Evolutionary conservation across 2,797 vertebrate genomes (phyloP).

Genomic region (Harpagifer antarcticus): DNA sequence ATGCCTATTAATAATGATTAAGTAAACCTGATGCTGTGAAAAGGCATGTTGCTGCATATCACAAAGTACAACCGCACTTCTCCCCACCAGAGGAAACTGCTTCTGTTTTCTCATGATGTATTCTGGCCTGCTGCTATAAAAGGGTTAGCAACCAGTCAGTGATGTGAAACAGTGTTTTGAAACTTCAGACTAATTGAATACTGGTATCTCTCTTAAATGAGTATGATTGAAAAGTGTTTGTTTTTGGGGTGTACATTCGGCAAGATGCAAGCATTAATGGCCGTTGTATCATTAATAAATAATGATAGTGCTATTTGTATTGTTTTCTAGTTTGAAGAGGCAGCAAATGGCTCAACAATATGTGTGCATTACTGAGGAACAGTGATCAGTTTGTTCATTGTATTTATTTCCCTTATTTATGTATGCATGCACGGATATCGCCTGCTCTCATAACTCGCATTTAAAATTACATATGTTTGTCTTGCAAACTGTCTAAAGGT

Average conservation of each 20-base stretch:
- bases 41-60: background rate
- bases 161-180: conserved; percentile 1
- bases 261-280: background rate
- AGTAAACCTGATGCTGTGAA: background rate
- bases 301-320: background rate
- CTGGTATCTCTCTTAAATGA: background rate
- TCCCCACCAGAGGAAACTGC: conserved; percentile 39
- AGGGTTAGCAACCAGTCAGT: conserved; percentile 7
- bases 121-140: conserved; percentile 31
- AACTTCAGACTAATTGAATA: background rate
- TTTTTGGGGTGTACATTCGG: background rate
- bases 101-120: conserved; percentile 39
- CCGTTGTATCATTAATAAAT: conserved; percentile 2
- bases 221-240: background rate
- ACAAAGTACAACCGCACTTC: conserved; percentile 12
- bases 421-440: too few relatives aligned
- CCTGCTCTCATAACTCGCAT: background rate
- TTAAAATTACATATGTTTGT: background rate
- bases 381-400: background rate
- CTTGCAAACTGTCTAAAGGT: background rate
- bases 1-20: conserved; percentile 4
- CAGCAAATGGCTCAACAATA: background rate
- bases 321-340: background rate
- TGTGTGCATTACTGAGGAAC: background rate
- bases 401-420: background rate